A percentile compares a stretch with the other conserved stretches of the same genome.
Evolutionary conservation across 2,113 vertebrate genomes (phyloP).

Genomic region (Condylura cristata): DNA sequence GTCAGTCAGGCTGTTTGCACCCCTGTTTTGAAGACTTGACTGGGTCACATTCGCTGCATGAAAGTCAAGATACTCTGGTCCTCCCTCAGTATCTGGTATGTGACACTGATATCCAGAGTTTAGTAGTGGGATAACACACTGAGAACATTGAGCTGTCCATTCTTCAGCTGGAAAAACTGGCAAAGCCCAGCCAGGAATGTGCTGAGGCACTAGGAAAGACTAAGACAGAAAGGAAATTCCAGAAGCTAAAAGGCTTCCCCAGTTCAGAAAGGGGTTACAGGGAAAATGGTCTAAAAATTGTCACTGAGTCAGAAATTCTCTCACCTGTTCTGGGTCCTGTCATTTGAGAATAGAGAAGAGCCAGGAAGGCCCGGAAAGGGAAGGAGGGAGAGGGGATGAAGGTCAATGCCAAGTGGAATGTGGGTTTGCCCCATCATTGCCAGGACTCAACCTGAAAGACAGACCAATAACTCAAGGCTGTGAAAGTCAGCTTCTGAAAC

Average conservation of each 20-base stretch:
- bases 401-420: too few species aligned
- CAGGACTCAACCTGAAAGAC: too few species aligned
- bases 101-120: background rate
- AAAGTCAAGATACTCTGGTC: background rate
- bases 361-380: too few species aligned
- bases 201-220: background rate
- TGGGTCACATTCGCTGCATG: background rate
- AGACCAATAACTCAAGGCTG: too few species aligned
- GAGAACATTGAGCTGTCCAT: background rate
- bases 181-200: background rate
- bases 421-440: too few species aligned
- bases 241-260: background rate
- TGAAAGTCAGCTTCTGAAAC: too few species aligned
- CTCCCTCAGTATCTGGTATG: background rate
- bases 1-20: background rate
- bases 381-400: too few species aligned
- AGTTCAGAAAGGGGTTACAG: too few species aligned
- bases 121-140: background rate
- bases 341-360: too few species aligned
- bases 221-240: background rate
- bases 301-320: too few species aligned
- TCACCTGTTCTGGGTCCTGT: too few species aligned
- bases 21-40: background rate
- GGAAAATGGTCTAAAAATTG: too few species aligned
- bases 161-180: background rate